A percentile compares a stretch with the other conserved stretches of the same genome.
Conservation (phyloP, 2,113 vertebrate genomes). For the Sminthopsis crassicaudata region DNA sequence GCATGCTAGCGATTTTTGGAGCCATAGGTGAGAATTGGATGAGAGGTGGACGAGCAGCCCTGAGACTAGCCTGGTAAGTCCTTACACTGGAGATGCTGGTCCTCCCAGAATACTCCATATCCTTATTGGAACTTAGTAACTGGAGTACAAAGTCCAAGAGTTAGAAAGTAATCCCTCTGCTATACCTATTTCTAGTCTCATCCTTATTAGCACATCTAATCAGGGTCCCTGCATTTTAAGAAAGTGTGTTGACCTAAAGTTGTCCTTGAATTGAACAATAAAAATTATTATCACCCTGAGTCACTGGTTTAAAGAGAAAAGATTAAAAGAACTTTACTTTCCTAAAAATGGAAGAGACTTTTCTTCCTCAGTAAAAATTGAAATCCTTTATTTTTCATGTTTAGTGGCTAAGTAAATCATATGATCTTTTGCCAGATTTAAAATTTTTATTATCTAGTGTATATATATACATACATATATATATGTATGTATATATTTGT, state of each 20-base stretch:
- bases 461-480: background rate
- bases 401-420: background rate
- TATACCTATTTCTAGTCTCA: background rate
- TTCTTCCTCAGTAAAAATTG: background rate
- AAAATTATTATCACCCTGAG: conserved; percentile 23
- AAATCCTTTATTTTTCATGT: background rate
- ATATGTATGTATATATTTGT: background rate
- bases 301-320: conserved; percentile 11
- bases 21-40: too few relatives aligned
- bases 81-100: too few relatives aligned
- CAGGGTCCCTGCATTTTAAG: background rate
- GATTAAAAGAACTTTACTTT: background rate
- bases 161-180: background rate
- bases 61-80: too few relatives aligned
- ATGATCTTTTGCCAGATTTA: background rate
- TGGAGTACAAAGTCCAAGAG: background rate
- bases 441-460: background rate
- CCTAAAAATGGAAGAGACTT: background rate
- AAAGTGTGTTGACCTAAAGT: background rate
- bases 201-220: background rate
- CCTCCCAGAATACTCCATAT: too few relatives aligned
- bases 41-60: too few relatives aligned
- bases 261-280: background rate
- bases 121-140: background rate
- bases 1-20: too few relatives aligned